phyloP scores from a whole-genome alignment of 2,888 invertebrate genomes.

The Agonopterix alstromeriana region DNA sequence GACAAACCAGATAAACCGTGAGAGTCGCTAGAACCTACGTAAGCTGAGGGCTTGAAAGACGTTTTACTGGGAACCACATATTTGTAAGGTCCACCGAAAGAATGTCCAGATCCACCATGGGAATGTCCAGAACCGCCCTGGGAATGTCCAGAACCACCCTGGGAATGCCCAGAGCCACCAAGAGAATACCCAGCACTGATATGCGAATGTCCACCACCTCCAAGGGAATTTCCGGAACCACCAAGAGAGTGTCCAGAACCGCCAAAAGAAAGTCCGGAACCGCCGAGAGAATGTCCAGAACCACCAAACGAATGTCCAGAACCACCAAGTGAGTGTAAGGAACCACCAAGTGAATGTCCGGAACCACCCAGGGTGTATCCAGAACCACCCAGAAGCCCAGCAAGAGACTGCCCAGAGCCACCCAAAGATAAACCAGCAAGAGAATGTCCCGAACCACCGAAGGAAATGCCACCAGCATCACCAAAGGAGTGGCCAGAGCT shows the following conservation, averaged over 20 bases:
- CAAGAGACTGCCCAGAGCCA: constrained; percentile 11
- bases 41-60: constrained; percentile 66
- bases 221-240: constrained; percentile 8
- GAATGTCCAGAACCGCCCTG: constrained; percentile 8
- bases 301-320: constrained; percentile 11
- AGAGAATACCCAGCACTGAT: constrained; percentile 22
- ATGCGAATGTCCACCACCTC: constrained; percentile 8
- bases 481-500: constrained; percentile 31
- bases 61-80: constrained; percentile 43
- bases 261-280: constrained; percentile 22
- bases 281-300: constrained; percentile 16
- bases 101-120: constrained; percentile 14
- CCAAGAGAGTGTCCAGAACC: constrained; percentile 16
- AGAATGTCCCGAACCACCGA: constrained; percentile 18
- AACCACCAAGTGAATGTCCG: constrained; percentile 15
- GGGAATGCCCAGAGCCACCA: constrained; percentile 41
- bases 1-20: constrained; percentile 42
- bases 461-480: constrained; percentile 17
- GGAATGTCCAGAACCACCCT: constrained; percentile 12
- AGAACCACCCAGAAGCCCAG: constrained; percentile 13
- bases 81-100: constrained; percentile 29
- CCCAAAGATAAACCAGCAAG: constrained; percentile 7
- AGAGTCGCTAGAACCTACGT: constrained; percentile 51
- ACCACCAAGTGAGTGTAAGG: constrained; percentile 11
- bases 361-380: constrained; percentile 19